Conservation (phyloP, 2,113 vertebrate species). For the Antigone vipio region DNA sequence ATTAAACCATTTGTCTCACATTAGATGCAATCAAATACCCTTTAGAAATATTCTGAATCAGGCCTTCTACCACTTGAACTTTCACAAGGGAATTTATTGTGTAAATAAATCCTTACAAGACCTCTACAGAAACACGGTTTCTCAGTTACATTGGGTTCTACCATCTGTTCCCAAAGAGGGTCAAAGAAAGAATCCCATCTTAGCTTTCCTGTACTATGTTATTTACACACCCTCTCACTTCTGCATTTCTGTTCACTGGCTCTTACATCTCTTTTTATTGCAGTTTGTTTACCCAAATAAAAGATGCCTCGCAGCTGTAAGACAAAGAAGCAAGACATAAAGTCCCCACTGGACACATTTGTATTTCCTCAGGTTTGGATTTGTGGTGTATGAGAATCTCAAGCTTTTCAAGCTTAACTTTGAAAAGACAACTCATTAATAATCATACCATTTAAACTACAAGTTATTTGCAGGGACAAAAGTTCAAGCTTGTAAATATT, state of each 20-base stretch:
- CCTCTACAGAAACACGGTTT: neutral
- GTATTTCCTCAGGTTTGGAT: neutral
- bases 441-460: neutral
- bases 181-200: neutral
- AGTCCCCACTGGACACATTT: neutral
- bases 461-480: neutral
- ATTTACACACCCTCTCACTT: neutral
- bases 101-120: constrained; percentile 9
- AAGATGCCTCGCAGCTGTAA: neutral
- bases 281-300: neutral
- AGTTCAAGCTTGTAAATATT: neutral
- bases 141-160: neutral
- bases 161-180: neutral
- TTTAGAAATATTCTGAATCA: neutral
- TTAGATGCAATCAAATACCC: neutral
- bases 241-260: neutral
- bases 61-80: neutral
- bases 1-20: constrained; percentile 28
- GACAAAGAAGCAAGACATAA: neutral
- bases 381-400: neutral
- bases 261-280: neutral
- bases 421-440: neutral
- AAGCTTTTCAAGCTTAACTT: neutral
- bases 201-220: neutral
- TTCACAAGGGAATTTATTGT: neutral